Evolutionary conservation across 2,797 vertebrate genomes (phyloP).

Genomic region (Mormyrops boulengeri): DNA sequence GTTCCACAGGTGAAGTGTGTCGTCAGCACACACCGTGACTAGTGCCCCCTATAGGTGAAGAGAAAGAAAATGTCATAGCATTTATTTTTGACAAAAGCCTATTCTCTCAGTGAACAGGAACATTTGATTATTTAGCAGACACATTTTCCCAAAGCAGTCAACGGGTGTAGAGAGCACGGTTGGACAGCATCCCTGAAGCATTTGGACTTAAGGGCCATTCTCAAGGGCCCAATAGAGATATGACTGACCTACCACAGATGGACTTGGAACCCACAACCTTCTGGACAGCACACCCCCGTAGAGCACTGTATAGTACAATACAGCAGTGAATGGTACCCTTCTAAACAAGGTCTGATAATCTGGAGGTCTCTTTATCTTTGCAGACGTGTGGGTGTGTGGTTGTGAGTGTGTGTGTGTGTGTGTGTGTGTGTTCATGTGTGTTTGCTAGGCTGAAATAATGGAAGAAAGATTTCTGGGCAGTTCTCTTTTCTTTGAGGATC

Average conservation of each 20-base stretch:
- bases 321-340: background rate
- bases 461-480: background rate
- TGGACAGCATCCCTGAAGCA: background rate
- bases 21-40: slow-evolving; percentile 90
- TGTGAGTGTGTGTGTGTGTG: background rate
- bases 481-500: background rate
- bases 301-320: background rate
- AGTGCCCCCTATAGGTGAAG: slow-evolving; percentile 75
- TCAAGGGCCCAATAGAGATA: background rate
- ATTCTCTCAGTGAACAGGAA: background rate
- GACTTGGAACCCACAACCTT: background rate
- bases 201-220: background rate
- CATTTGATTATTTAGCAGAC: background rate
- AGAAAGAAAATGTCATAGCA: background rate
- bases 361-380: background rate
- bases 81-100: background rate
- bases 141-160: background rate
- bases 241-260: background rate
- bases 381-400: background rate
- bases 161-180: background rate
- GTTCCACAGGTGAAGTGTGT: slow-evolving; percentile 96
- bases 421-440: background rate
- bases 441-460: background rate
- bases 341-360: background rate
- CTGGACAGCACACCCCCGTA: background rate